These are phyloP conservation scores for Oreochromis tanganicae DNA, from an alignment of 2,113 vertebrate species.

Conservation along the genomic window DNA sequence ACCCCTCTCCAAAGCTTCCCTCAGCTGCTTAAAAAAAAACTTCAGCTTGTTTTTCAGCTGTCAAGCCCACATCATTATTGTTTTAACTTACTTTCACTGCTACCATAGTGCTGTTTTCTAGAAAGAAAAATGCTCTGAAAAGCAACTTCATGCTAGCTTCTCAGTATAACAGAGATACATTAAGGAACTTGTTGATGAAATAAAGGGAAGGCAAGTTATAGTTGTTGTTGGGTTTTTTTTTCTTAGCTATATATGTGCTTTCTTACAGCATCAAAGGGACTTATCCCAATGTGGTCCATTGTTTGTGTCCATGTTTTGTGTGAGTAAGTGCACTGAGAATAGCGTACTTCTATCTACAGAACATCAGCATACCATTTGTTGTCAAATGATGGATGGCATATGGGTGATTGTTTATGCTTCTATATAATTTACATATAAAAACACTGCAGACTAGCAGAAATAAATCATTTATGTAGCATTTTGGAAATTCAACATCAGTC, in stretches of 20 bases:
- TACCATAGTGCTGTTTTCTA: background rate
- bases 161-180: background rate
- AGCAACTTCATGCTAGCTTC: background rate
- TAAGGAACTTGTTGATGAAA: background rate
- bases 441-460: background rate
- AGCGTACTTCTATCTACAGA: background rate
- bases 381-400: background rate
- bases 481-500: background rate
- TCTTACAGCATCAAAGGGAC: background rate
- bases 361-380: background rate
- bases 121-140: background rate
- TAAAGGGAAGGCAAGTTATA: background rate
- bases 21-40: background rate
- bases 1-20: background rate
- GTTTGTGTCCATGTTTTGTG: background rate
- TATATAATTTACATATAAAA: background rate
- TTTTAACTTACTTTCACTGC: background rate
- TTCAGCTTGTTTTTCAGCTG: background rate
- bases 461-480: background rate
- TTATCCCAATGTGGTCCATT: background rate
- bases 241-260: background rate
- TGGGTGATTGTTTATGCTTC: background rate
- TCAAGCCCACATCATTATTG: background rate
- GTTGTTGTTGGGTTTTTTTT: rapidly evolving
- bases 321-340: background rate